Base-by-base conservation (phyloP, 1,140 invertebrate genomes). In the Aphaenogaster rudis region DNA sequence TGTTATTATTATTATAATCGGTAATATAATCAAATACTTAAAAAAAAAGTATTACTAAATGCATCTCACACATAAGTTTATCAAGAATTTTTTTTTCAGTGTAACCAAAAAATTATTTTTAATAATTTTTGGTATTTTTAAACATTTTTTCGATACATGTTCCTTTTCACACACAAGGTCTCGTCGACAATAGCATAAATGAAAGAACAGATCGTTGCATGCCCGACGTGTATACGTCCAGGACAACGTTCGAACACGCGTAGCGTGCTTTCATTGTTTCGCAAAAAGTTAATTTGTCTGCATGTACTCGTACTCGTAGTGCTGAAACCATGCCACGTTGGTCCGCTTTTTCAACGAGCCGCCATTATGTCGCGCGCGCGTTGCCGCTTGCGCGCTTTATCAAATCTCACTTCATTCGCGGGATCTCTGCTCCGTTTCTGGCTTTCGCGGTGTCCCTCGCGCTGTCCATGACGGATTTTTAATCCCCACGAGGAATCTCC, bases 261-360 rank as follows among this genome's bases (percentile, higher is more conserved):
- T 61, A 42, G 21, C 7, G 80, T 33, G 50, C 42, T 86, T 79
- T 39, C 82, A 79, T 78, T 86, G 76, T 79, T 67, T n/a, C 48
- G 74, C 82, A 77, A 79, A 86, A 78, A 86, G 82, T 86, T 79
- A 79, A 86, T 86, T 86, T 79, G 82, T 86, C 74, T 42, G 39
- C 48, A 11, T 66, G 59, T 59, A 52, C 6, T 66, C 39, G 33
- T 28, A 39, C 6, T 66, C 39, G 33, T 28, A 39, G 7, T 33
- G 21, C 54, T 74, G 74, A 86, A 66, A 66, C 36, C 63, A 36
- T 50, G 71, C 33, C 48, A 15, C 33, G 28, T 33, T 57, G 48
- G 36, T 33, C 48, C 36, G 21, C 21, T 86, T 86, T 86, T 79
- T 54, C 61, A 52, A 64, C 74, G 50, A 66, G 36, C 39, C 45